Evolutionary conservation across 2,888 invertebrate genomes (phyloP).

Genomic region (Leptopilina drosophilae): DNA sequence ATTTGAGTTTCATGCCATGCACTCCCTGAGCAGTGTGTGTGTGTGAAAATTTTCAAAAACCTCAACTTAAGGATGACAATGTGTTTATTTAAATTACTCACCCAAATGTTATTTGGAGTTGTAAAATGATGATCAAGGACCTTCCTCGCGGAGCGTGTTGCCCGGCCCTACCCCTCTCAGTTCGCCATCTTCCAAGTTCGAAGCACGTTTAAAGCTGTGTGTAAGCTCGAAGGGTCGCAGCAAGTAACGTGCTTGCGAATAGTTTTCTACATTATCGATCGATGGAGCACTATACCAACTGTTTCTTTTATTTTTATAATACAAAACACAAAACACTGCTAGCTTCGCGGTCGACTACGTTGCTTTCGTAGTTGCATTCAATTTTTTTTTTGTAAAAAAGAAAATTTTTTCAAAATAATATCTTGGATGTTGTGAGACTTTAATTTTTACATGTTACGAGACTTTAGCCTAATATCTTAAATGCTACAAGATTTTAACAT

Average conservation of each 20-base stretch:
- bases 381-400: too few relatives aligned
- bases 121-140: constrained; percentile 55
- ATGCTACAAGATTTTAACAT: too few relatives aligned
- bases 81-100: constrained; percentile 51
- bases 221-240: constrained; percentile 53
- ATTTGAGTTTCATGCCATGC: constrained; percentile 28
- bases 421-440: too few relatives aligned
- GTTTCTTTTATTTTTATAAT: background rate
- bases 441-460: too few relatives aligned
- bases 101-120: constrained; percentile 44
- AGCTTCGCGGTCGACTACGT: too few relatives aligned
- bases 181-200: constrained; percentile 73
- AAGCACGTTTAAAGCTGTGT: constrained; percentile 47
- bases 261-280: constrained; percentile 45
- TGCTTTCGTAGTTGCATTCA: too few relatives aligned
- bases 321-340: too few relatives aligned
- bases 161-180: constrained; percentile 70
- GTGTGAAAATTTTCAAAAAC: background rate
- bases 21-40: constrained; percentile 22
- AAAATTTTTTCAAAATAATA: too few relatives aligned
- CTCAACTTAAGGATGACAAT: constrained; percentile 33
- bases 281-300: constrained; percentile 30
- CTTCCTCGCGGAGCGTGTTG: constrained; percentile 62
- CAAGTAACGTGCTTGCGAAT: constrained; percentile 34
- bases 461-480: too few relatives aligned